phyloP scores from a whole-genome alignment of 2,797 vertebrate species.

The Semaprochilodus insignis region DNA sequence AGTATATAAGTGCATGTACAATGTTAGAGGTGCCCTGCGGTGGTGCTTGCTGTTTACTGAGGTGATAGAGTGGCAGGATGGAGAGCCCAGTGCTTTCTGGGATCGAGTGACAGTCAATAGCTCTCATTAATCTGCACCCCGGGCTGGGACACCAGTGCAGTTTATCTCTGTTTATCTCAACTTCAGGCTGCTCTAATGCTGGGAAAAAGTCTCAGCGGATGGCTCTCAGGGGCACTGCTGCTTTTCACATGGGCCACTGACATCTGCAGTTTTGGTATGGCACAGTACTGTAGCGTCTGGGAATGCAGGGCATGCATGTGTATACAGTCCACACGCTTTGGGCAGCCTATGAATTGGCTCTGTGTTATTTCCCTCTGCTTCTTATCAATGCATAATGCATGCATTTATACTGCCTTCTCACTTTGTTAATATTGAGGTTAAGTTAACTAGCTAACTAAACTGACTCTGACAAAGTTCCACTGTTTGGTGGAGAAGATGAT shows the following conservation, averaged over 20 bases:
- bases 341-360: too few species aligned
- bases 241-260: background rate
- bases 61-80: conserved; percentile 8
- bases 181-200: background rate
- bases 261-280: background rate
- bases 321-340: too few species aligned
- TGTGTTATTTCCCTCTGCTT: too few species aligned
- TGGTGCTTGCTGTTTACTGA: conserved; percentile 9
- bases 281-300: too few species aligned
- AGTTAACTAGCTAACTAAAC: too few species aligned
- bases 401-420: too few species aligned
- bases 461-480: too few species aligned
- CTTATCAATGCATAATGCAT: too few species aligned
- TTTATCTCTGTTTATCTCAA: conserved; percentile 8
- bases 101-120: conserved; percentile 2
- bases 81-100: background rate
- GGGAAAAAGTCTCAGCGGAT: background rate
- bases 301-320: too few species aligned
- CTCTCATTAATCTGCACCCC: conserved; percentile 30
- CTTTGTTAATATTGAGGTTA: too few species aligned
- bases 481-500: too few species aligned
- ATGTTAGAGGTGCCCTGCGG: background rate
- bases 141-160: background rate
- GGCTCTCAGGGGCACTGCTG: background rate
- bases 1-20: background rate